phyloP scores from a whole-genome alignment of 2,888 invertebrate species.

The Xiphydria camelus region DNA sequence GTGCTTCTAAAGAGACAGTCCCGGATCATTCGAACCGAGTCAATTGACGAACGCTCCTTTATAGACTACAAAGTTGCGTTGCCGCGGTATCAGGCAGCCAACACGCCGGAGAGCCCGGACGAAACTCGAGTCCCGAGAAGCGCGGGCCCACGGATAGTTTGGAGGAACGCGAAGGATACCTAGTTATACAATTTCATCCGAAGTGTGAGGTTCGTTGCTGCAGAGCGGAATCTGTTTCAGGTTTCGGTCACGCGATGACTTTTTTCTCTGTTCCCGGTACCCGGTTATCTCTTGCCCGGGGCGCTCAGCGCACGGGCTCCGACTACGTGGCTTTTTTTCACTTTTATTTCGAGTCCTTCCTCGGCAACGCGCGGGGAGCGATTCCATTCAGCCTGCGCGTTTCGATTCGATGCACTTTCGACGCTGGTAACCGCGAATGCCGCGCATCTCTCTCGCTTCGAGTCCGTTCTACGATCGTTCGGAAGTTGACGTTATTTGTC shows the following conservation, averaged over 20 bases:
- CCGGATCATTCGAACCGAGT: too few relatives aligned
- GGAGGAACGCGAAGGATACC: slow-evolving; percentile 20
- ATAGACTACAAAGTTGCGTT: neutral
- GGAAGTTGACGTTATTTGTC: too few relatives aligned
- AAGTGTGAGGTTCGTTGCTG: slow-evolving; percentile 41
- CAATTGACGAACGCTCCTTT: too few relatives aligned
- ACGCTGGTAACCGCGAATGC: too few relatives aligned
- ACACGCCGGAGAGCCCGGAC: slow-evolving; percentile 3
- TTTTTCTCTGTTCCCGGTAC: slow-evolving; percentile 57
- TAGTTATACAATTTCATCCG: slow-evolving; percentile 37
- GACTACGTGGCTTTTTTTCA: slow-evolving; percentile 3
- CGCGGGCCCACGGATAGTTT: neutral
- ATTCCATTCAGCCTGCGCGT: slow-evolving; percentile 4
- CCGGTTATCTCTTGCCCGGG: slow-evolving; percentile 53
- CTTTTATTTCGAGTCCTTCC: slow-evolving; percentile 3
- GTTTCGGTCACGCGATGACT: slow-evolving; percentile 55
- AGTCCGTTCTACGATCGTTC: too few relatives aligned
- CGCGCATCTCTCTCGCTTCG: too few relatives aligned
- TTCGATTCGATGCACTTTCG: neutral
- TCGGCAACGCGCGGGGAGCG: neutral
- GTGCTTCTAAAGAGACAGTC: too few relatives aligned
- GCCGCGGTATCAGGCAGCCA: too few relatives aligned
- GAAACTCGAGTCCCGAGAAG: too few relatives aligned
- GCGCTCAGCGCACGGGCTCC: slow-evolving; percentile 28
- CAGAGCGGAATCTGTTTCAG: slow-evolving; percentile 49